Percentiles rank a stretch among this genome's conserved stretches.
phyloP scores from a whole-genome alignment of 2,888 invertebrate genomes.

The Apotomis turbidana region DNA sequence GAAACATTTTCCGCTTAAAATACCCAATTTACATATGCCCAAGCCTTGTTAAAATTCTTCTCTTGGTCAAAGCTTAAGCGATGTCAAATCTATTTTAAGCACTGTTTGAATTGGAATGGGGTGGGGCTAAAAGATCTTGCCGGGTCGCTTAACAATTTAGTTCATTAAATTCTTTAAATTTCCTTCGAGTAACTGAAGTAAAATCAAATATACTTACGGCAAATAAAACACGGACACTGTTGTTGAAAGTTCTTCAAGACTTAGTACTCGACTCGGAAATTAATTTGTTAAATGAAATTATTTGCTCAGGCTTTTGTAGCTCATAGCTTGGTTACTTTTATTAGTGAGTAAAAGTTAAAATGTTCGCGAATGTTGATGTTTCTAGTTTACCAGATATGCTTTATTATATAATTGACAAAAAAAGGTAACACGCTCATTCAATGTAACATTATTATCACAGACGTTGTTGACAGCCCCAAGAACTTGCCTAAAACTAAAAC shows the following conservation, averaged over 20 bases:
- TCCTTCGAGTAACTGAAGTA: constrained; percentile 45
- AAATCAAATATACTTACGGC: constrained; percentile 54
- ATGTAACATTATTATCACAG: no score
- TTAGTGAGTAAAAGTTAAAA: neutral
- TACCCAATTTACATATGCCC: neutral
- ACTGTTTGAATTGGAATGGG: constrained; percentile 14
- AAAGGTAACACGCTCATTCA: no score
- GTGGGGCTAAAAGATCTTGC: constrained; percentile 34
- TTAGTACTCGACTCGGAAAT: constrained; percentile 15
- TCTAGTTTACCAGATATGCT: no score
- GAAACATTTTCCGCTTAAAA: neutral
- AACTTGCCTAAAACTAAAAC: no score
- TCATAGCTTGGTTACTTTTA: neutral
- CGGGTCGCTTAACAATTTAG: constrained; percentile 47
- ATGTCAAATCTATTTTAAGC: constrained; percentile 25
- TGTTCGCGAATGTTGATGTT: neutral
- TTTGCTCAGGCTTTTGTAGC: neutral
- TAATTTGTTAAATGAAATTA: constrained; percentile 9
- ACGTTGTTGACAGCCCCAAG: no score
- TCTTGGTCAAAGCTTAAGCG: neutral
- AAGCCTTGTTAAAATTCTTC: neutral
- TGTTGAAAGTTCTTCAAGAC: constrained; percentile 35
- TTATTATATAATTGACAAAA: no score
- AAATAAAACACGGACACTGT: constrained; percentile 48
- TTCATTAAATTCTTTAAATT: constrained; percentile 56